Conservation (phyloP, 2,888 invertebrate genomes). For the Stenodera caucasica region DNA sequence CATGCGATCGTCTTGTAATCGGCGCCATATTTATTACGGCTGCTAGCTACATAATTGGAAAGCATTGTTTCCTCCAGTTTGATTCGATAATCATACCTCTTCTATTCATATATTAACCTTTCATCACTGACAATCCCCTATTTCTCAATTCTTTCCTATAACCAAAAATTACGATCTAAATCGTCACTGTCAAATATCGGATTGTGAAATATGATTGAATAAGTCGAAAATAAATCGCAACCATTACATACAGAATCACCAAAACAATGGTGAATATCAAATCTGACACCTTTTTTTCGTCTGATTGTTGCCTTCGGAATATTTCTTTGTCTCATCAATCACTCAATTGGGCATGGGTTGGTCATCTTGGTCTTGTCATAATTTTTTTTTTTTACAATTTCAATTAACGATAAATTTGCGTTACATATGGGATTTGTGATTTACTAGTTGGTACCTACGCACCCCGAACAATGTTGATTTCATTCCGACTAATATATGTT, state of each 20-base stretch:
- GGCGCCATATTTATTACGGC: constrained; percentile 7
- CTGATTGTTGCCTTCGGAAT: background rate
- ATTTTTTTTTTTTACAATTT: constrained; percentile 28
- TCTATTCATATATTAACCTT: background rate
- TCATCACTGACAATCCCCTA: background rate
- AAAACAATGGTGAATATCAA: constrained; percentile 14
- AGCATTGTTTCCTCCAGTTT: constrained; percentile 1
- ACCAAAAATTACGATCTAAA: background rate
- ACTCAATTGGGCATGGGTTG: constrained; percentile 20
- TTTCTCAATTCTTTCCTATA: background rate
- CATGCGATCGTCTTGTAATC: constrained; percentile 2
- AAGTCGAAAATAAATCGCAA: background rate
- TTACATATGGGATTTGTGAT: constrained; percentile 40
- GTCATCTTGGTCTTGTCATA: constrained; percentile 9
- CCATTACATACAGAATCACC: background rate
- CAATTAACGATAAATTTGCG: constrained; percentile 33
- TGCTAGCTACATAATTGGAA: constrained; percentile 5
- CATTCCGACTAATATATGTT: constrained; percentile 33
- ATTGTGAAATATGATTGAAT: background rate
- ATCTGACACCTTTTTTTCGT: constrained; percentile 18
- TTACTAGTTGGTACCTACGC: constrained; percentile 36
- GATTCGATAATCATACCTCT: background rate
- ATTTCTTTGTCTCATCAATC: constrained; percentile 27
- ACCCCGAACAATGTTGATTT: constrained; percentile 37
- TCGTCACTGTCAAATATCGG: background rate